Evolutionary conservation across 2,797 vertebrate species (phyloP), one percentile per base, ranked within the genome.

Genomic region (Rhinatrema bivittatum): DNA sequence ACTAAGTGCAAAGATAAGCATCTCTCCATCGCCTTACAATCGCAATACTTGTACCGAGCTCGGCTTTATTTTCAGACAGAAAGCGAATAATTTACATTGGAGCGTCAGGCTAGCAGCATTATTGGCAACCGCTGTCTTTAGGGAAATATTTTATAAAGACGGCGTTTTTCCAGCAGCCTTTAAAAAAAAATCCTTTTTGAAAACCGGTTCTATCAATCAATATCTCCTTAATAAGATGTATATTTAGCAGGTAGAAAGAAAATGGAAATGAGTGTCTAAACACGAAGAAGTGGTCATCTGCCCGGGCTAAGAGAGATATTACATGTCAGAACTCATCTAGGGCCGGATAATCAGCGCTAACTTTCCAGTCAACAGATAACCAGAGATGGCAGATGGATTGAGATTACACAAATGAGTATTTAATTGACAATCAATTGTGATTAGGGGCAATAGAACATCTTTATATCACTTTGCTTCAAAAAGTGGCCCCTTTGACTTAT

Each of bases 371-470:
- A 53, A 36, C 57, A 66, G 72, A 75, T 76, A 78, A 79, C 72
- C 56, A 18, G 62, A 63, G 69, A 65, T 69, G 78, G 80, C 73
- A 78, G 77, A 68, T 79, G 76, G 78, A 75, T 58, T 59, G 30
- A 52, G 76, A 70, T 43, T 46, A 72, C 73, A 60, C 76, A 82
- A 76, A 81, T 72, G 76, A 84, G 72, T 53, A 68, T 70, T 67
- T 81, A 80, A 81, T 74, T 80, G 78, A 76, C 81, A 70, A 82
- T 84, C 82, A 80, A 67, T 79, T 78, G 74, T 74, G 79, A 79
- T 81, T 84, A 80, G 72, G 69, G 65, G 65, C 40, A 31, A 65
- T 60, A 58, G 66, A 64, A 76, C 47, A 37, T 76, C 75, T 82
- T 72, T 67, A 70, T 68, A 56, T 65, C 52, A 40, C 42, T 26